phyloP scores from a whole-genome alignment of 2,797 vertebrate species.

The Ciconia nigra region DNA sequence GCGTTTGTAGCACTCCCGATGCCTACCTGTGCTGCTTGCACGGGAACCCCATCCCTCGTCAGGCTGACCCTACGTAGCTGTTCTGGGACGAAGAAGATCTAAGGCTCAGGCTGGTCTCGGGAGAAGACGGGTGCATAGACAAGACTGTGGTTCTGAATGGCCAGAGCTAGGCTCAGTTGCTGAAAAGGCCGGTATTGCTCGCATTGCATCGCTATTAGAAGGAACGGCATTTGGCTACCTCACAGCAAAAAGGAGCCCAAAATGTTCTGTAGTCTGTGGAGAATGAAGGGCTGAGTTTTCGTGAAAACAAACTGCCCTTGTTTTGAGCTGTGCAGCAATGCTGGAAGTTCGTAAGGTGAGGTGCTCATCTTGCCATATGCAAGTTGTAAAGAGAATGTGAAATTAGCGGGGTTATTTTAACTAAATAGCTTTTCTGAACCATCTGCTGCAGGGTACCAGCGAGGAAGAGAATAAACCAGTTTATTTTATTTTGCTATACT shows the following conservation, averaged over 20 bases:
- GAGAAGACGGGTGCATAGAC: background rate
- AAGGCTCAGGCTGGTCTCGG: background rate
- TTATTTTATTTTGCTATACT: background rate
- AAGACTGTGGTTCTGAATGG: background rate
- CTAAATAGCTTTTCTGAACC: background rate
- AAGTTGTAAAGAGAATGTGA: slow-evolving; percentile 2
- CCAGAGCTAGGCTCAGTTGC: background rate
- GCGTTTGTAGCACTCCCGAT: too few relatives aligned
- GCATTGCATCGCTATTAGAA: accelerated
- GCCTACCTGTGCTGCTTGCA: background rate
- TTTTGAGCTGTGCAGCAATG: background rate
- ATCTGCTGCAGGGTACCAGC: background rate
- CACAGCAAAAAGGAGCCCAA: background rate
- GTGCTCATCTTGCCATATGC: background rate
- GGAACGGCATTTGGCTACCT: background rate
- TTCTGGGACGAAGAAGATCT: too few relatives aligned
- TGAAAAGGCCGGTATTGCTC: background rate
- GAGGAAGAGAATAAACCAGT: background rate
- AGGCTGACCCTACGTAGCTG: background rate
- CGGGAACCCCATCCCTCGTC: background rate
- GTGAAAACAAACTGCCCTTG: background rate
- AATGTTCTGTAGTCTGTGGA: background rate
- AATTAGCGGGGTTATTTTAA: slow-evolving; percentile 24
- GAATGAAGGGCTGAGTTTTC: background rate
- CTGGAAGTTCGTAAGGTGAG: background rate